Conservation (phyloP, 2,888 invertebrate species). For the Eueremaeus valkanovi region DNA sequence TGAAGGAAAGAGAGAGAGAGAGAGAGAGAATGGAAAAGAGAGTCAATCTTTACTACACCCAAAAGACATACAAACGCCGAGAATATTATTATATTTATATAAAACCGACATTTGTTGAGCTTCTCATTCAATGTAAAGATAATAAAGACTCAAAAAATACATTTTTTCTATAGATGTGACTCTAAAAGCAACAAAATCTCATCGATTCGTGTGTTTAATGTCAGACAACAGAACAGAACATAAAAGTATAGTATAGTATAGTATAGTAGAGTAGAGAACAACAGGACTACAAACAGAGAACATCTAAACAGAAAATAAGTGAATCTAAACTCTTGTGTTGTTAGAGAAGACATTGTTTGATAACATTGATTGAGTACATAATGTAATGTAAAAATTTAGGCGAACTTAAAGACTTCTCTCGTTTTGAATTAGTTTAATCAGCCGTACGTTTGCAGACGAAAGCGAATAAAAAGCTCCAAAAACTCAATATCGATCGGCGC, state of each 20-base stretch:
- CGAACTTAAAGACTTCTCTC: neutral
- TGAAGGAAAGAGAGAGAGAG: neutral
- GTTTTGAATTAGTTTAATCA: slow-evolving; percentile 28
- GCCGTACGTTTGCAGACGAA: slow-evolving; percentile 24
- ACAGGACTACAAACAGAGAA: too few relatives aligned
- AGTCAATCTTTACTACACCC: slow-evolving; percentile 24
- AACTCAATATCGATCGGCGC: slow-evolving; percentile 12
- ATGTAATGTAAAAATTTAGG: neutral
- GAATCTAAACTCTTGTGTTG: neutral
- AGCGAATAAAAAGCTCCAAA: slow-evolving; percentile 17
- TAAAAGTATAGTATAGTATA: too few relatives aligned
- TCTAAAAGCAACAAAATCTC: neutral
- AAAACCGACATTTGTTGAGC: slow-evolving; percentile 29
- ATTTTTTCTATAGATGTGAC: neutral
- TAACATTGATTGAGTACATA: slow-evolving; percentile 16
- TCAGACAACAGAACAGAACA: too few relatives aligned
- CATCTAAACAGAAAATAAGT: neutral
- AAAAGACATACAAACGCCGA: slow-evolving; percentile 7
- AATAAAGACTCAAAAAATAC: neutral
- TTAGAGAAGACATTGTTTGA: slow-evolving; percentile 12
- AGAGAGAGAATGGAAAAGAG: neutral
- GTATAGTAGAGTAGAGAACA: too few relatives aligned
- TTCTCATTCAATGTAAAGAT: slow-evolving; percentile 11
- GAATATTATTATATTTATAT: slow-evolving; percentile 20
- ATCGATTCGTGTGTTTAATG: neutral